Base-by-base conservation (phyloP, 2,113 vertebrate species). In the Amphiprion ocellaris region DNA sequence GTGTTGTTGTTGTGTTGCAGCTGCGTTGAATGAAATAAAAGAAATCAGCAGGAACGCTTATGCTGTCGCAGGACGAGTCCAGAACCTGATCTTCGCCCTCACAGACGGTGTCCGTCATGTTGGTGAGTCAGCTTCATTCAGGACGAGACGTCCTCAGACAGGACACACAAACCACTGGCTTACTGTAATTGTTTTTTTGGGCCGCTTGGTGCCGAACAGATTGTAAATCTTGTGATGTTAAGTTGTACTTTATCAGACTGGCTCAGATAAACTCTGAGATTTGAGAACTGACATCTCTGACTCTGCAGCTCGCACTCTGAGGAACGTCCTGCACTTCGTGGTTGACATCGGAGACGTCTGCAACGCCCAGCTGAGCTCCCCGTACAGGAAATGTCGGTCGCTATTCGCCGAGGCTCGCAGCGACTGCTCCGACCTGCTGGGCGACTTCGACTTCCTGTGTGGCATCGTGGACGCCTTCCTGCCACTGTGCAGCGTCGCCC, bases 261-360 rank as follows among this genome's bases (percentile, higher is more conserved):
- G 30, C 30, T 30, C 30, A 30, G 30, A 30, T 30, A 30, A 30
- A 5, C 30, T 30, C 30, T 30, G 30, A 30, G 5, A 30, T 1
- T 30, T 30, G 30, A 30, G 6, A 30, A 30, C 2, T 30, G 30
- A 30, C 30, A 76, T 49, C 59, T 63, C n/a, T 84, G 66, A 67
- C 41, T 63, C 65, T 1, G 15, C 93, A 99, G 97, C 94, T 66
- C 94, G 92, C 37, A 75, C 81, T 23, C 92, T 99, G 53, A 93
- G 82, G 60, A 97, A 95, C 0, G 92, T 97, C 24, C 93, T 97
- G 81, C 84, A 89, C 33, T 99, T 97, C 95, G 89, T 99, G 61
- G 69, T 83, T 0, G 91, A 83, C 50, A 81, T 97, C 0, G 96
- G 96, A 0, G 83, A 91, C 0, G 1, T 95, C 7, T 99, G 98